Conservation (phyloP, 2,888 invertebrate species). For the Autographa gamma region DNA sequence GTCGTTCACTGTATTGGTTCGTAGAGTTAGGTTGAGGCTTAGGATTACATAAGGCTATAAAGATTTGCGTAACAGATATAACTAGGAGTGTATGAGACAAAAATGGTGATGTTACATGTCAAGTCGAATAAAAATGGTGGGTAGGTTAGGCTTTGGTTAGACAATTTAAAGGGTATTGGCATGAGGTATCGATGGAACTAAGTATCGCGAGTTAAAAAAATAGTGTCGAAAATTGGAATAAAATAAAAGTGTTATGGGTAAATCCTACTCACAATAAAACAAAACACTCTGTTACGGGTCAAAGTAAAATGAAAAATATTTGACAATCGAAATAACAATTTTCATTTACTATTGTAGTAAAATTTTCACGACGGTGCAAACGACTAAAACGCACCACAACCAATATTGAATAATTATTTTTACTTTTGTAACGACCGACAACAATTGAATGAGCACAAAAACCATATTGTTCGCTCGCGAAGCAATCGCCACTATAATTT, state of each 20-base stretch:
- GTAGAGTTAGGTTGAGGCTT: neutral
- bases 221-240: too few relatives aligned
- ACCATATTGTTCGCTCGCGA: conserved; percentile 19
- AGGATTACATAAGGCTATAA: conserved; percentile 4
- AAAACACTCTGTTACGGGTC: too few relatives aligned
- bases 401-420: conserved; percentile 21
- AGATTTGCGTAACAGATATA: neutral
- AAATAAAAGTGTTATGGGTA: too few relatives aligned
- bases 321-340: too few relatives aligned
- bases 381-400: conserved; percentile 16
- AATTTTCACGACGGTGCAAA: neutral
- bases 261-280: too few relatives aligned
- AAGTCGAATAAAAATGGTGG: neutral
- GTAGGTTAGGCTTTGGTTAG: too few relatives aligned
- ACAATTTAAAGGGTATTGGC: too few relatives aligned
- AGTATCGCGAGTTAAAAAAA: too few relatives aligned
- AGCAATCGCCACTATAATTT: conserved; percentile 37
- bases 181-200: too few relatives aligned
- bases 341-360: neutral
- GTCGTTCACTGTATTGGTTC: conserved; percentile 4
- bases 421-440: conserved; percentile 16
- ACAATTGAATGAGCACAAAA: conserved; percentile 21
- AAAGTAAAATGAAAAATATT: too few relatives aligned
- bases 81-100: neutral
- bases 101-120: neutral